Base-by-base conservation (phyloP, 2,888 invertebrate genomes). In the Agonopterix subpropinquella region DNA sequence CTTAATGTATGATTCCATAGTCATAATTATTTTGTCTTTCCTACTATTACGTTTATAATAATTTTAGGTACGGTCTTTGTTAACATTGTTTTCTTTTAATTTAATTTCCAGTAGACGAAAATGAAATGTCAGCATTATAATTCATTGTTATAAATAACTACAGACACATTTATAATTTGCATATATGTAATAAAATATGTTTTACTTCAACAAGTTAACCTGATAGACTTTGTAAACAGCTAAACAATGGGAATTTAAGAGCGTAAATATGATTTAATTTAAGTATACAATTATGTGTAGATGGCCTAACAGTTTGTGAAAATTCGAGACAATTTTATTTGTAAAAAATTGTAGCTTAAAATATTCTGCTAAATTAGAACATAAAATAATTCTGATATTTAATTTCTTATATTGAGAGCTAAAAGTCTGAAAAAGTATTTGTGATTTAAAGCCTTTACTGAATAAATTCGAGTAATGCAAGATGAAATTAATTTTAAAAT, bases 201-300 rank as follows among this genome's bases (percentile, higher is more conserved):
- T 74, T 73, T 70, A 67, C 39, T 36, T 46, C 62, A 83, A 80
- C 76, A 70, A 68, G 55, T 65, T 77, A 85, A 85, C 83, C 78
- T 68, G 80, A 85, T 87, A 87, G 77, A 87, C 79, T 87, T 84
- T 86, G 73, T 77, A 77, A 75, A 78, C 66, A 75, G 69, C 77
- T 78, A 86, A 79, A 78, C 75, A 74, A 73, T 74, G 56, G 62
- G 69, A 71, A 65, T 63, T 61, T 67, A 66, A 65, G 61, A 73
- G 67, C 66, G 69, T 70, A 72, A 72, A 72, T 65, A 67, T 58
- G 13, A 45, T 28, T 45, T 53, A 56, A 53, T 65, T 61, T 60
- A 71, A 70, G 69, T 63, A 56, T 64, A 58, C 56, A 28, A 28
- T 28, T 28, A 65, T 68, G 65, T 36, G 9, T 8, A 45, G 13